A percentile compares a stretch with the other conserved stretches of the same genome.
phyloP scores from a whole-genome alignment of 2,113 vertebrate species.

The Nicator chloris region DNA sequence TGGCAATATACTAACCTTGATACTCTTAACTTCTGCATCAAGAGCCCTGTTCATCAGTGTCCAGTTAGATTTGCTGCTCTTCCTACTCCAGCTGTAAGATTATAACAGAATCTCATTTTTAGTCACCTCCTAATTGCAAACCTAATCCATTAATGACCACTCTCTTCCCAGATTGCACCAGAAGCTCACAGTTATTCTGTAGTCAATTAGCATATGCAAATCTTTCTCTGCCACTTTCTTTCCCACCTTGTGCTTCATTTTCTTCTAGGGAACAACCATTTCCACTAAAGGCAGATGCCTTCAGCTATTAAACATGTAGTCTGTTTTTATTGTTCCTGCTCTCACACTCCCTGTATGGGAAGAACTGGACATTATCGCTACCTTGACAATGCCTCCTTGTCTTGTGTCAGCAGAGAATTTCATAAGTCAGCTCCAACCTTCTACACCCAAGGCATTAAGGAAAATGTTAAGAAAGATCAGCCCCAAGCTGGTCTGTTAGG shows the following conservation, averaged over 20 bases:
- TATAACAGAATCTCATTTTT: neutral
- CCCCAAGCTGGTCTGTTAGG: neutral
- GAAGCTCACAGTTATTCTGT: neutral
- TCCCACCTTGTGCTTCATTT: neutral
- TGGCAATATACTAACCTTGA: neutral
- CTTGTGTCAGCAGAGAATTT: conserved; percentile 7
- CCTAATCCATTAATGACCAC: neutral
- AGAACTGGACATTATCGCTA: neutral
- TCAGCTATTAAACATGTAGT: neutral
- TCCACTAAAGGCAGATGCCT: neutral
- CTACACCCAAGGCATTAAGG: neutral
- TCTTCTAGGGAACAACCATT: neutral
- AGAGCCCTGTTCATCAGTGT: neutral
- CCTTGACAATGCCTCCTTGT: neutral
- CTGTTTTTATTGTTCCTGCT: neutral
- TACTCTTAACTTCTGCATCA: neutral
- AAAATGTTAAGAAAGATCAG: conserved; percentile 13
- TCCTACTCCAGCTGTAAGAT: neutral
- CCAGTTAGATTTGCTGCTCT: neutral
- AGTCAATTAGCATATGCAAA: neutral
- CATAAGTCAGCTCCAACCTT: neutral
- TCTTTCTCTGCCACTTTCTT: neutral
- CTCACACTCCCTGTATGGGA: neutral
- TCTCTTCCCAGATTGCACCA: neutral
- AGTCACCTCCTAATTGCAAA: neutral